Evolutionary conservation across 2,797 vertebrate genomes (phyloP).

Genomic region (Eulemur rubriventer): DNA sequence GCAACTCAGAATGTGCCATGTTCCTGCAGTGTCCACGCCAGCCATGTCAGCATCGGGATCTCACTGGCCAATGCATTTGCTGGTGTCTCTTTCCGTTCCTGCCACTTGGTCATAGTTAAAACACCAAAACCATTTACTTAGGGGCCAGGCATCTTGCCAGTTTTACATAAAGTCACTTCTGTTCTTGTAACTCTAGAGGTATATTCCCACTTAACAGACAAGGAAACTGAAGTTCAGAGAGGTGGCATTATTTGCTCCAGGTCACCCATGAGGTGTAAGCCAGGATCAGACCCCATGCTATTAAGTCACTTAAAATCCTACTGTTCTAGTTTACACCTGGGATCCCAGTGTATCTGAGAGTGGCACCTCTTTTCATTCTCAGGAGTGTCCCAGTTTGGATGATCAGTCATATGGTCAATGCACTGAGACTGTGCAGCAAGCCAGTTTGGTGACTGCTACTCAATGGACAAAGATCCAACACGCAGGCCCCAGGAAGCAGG

Average conservation of each 20-base stretch:
- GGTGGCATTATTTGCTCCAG: neutral
- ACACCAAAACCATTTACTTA: neutral
- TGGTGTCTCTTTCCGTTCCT: neutral
- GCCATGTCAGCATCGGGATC: neutral
- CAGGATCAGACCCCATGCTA: neutral
- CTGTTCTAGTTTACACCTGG: neutral
- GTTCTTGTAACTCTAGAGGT: neutral
- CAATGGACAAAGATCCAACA: neutral
- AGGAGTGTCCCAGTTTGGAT: neutral
- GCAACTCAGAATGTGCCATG: neutral
- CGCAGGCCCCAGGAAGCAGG: neutral
- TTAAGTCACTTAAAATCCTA: neutral
- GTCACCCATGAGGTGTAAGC: neutral
- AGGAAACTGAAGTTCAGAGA: neutral
- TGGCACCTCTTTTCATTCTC: neutral
- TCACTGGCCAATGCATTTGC: neutral
- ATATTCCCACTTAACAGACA: neutral
- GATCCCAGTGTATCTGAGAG: neutral
- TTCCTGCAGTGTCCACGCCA: neutral
- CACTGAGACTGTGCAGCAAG: neutral
- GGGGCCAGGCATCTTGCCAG: neutral
- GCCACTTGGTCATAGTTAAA: too few species aligned
- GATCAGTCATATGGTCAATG: neutral
- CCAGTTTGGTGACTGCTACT: neutral
- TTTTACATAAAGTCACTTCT: neutral